Base-by-base conservation (phyloP, 2,888 invertebrate species). In the Zhengitettix transpicula region DNA sequence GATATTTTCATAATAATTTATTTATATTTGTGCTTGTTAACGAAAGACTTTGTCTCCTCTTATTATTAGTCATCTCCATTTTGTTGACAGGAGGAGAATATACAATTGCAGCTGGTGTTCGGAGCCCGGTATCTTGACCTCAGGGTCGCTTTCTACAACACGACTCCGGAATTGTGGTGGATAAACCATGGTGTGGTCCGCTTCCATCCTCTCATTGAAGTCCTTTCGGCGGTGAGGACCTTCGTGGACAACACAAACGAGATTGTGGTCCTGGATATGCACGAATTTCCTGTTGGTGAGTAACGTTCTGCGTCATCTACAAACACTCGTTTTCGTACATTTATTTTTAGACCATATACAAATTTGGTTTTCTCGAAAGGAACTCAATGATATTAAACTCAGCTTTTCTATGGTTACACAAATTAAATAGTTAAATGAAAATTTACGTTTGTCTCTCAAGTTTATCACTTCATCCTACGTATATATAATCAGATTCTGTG, bases 71-170 rank as follows among this genome's bases (percentile, higher is more conserved):
- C 7, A 28, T 28, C 28, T 28, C 28, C 14, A 12, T 40, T 14
- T 17, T 56, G 12, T 53, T 52, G 55, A n/a, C 71, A 79, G 72
- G 81, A 82, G 64, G 80, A 81, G 65, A 75, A 77, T 66, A 71
- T 82, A 52, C 72, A 77, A 55, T 73, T 75, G 0, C 83, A 83
- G 68, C 68, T 83, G 59, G 73, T 81, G 66, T 78, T 80, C 64
- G 83, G 83, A 1, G 76, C 76, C 7, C 72, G 83, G 56, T 81
- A 81, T 67, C 70, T 83, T 65, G 83, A 83, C 67, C 74, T 83
- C 51, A 73, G 82, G 40, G 74, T 81, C 15, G 81, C 78, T 14
- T 75, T 77, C 66, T 79, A 80, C 68, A 64, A 64, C 10, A 55
- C 56, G 10, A 53, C 53, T n/a, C 64, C 67, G 8, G 11, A 71